Evolutionary conservation across 2,888 invertebrate genomes (phyloP).

Genomic region (Athalia cordata): DNA sequence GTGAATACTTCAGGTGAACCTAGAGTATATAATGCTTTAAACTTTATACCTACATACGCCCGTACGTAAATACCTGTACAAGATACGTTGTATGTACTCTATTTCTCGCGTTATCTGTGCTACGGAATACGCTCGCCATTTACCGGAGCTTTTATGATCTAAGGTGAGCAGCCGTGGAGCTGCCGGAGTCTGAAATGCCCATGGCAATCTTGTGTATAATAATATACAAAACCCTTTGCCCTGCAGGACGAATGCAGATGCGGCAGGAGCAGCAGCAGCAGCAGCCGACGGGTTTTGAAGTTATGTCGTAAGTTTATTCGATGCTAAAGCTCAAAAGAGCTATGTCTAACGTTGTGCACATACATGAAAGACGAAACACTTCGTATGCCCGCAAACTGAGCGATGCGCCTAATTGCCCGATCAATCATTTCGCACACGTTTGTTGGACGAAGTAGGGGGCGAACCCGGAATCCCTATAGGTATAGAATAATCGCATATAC

Average conservation of each 20-base stretch:
- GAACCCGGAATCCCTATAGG: background rate
- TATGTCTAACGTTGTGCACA: background rate
- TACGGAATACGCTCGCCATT: too few relatives aligned
- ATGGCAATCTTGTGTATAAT: too few relatives aligned
- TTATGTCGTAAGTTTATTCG: too few relatives aligned
- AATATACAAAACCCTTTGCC: too few relatives aligned
- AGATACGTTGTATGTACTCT: background rate
- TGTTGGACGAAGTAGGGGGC: constrained; percentile 17
- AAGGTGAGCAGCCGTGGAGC: too few relatives aligned
- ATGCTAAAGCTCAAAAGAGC: background rate
- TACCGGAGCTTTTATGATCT: too few relatives aligned
- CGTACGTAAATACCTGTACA: background rate
- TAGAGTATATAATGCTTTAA: background rate
- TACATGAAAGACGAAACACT: background rate
- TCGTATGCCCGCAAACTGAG: constrained; percentile 11
- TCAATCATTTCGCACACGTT: constrained; percentile 19
- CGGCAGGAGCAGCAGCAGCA: too few relatives aligned
- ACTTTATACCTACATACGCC: background rate
- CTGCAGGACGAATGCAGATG: too few relatives aligned
- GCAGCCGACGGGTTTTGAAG: too few relatives aligned
- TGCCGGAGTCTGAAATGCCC: too few relatives aligned
- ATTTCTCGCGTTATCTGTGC: too few relatives aligned
- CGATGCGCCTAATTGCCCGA: constrained; percentile 37
- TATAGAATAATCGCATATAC: background rate
- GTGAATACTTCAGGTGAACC: background rate